A percentile compares a stretch with the other conserved stretches of the same genome.
Evolutionary conservation across 2,113 vertebrate genomes (phyloP).

Genomic region (Ceyx cyanopectus): DNA sequence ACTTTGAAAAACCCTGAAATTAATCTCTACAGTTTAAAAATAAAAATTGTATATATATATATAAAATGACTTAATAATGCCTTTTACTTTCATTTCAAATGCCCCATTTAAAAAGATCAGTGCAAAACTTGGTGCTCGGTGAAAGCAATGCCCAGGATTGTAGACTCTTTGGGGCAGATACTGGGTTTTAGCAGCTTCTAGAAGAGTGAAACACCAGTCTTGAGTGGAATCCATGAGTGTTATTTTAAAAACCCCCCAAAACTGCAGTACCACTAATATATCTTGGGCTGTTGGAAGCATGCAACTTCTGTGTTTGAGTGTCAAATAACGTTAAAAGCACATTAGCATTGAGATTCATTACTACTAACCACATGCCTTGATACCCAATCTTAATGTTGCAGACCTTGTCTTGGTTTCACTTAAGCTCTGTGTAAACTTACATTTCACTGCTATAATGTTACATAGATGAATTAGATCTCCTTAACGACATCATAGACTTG

Average conservation of each 20-base stretch:
- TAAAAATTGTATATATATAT: background rate
- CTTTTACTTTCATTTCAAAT: background rate
- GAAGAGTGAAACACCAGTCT: background rate
- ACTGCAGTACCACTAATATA: background rate
- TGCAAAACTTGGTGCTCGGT: background rate
- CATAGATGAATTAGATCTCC: background rate
- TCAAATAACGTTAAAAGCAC: background rate
- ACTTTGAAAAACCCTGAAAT: background rate
- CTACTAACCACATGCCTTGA: too few relatives aligned
- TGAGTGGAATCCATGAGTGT: fast-evolving
- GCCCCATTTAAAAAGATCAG: background rate
- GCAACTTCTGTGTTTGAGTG: background rate
- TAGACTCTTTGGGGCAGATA: background rate
- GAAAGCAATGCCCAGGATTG: background rate
- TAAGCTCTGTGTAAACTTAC: background rate
- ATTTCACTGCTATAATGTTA: background rate
- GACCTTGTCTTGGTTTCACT: background rate
- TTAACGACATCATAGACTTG: background rate
- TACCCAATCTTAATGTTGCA: background rate
- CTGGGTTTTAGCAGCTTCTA: background rate
- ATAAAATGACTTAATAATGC: too few relatives aligned
- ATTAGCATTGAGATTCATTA: fast-evolving
- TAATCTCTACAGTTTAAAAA: background rate
- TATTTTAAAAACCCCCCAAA: background rate
- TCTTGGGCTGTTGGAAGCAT: background rate